Conservation (phyloP, 1,140 invertebrate species). For the Palaemon carinicauda region DNA sequence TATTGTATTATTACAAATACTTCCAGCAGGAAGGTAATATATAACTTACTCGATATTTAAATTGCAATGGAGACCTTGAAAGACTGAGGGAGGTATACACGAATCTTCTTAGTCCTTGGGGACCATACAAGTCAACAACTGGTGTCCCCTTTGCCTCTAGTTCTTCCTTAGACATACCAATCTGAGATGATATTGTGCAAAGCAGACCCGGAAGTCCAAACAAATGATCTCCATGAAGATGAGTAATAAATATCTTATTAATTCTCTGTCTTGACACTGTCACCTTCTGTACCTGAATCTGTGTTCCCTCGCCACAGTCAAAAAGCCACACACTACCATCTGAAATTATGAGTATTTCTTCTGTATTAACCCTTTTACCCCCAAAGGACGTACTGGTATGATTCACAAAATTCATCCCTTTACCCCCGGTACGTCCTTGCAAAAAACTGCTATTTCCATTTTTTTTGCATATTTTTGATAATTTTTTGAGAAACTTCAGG, state of each 20-base stretch:
- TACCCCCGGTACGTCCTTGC: too few species aligned
- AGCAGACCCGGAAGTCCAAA: slow-evolving; percentile 68
- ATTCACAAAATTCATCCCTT: too few species aligned
- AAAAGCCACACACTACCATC: slow-evolving; percentile 67
- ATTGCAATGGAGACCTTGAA: slow-evolving; percentile 64
- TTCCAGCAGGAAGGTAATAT: too few species aligned
- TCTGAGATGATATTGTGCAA: slow-evolving; percentile 64
- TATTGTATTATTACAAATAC: too few species aligned
- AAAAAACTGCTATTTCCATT: too few species aligned
- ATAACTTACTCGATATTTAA: slow-evolving; percentile 63
- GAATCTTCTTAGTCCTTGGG: slow-evolving; percentile 64
- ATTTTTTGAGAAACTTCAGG: too few species aligned
- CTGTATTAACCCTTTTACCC: too few species aligned
- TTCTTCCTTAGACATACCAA: slow-evolving; percentile 1
- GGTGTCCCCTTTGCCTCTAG: slow-evolving; percentile 53
- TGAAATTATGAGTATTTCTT: too few species aligned
- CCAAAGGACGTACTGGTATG: too few species aligned
- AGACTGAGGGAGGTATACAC: slow-evolving; percentile 62
- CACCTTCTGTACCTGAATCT: slow-evolving; percentile 67
- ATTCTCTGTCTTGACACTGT: slow-evolving; percentile 64
- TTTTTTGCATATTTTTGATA: too few species aligned
- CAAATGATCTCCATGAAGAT: slow-evolving; percentile 69
- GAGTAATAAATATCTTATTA: slow-evolving; percentile 68
- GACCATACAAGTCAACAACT: slow-evolving; percentile 66
- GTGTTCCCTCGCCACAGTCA: slow-evolving; percentile 69